Evolutionary conservation across 1,140 invertebrate genomes (phyloP), one percentile per base, ranked within the genome.

Genomic region (Euwallacea similis): DNA sequence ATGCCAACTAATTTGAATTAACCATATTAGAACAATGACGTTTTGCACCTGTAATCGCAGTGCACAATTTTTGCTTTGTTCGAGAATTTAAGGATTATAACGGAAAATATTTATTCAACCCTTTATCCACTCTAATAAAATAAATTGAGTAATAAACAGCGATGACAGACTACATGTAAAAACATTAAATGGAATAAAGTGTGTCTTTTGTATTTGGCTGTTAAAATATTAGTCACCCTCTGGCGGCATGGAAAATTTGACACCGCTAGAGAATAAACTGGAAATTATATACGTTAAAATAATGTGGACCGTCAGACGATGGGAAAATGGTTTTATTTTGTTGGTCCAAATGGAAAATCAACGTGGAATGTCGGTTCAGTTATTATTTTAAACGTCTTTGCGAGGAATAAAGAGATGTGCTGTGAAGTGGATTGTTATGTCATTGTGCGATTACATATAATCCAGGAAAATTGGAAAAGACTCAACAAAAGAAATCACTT

Each of bases 401-500:
- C 21, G 21, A 33, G 21, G 21, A 33, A 33, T 4, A 33, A 4
- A 4, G 21, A 33, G 1, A 4, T 33, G 21, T 33, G 21, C 21
- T 4, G 21, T 4, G 21, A 33, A 33, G 21, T 33, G 21, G 21
- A 33, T 33, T 33, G 21, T 33, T 33, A 33, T 33, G 21, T 33
- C 21, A 4, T 33, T 33, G 21, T 33, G 21, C 21, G 21, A 33
- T 33, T 33, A 33, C 21, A 1, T 4, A 33, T 33, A 33, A 33
- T 33, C 21, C 21, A 4, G 4, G 21, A 33, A 33, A 33, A 33
- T 33, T 33, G 21, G 21, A 33, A 33, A 33, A 33, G 21, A 4
- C 21, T 4, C 21, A 33, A 33, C 21, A 42, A 10, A 60, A 41
- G 11, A 55, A 65, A 54, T 16, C 10, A 66, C 65, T 66, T 66